Percentiles rank a stretch among this genome's conserved stretches.
phyloP scores from a whole-genome alignment of 2,888 invertebrate genomes.

The Lamproptera curius region DNA sequence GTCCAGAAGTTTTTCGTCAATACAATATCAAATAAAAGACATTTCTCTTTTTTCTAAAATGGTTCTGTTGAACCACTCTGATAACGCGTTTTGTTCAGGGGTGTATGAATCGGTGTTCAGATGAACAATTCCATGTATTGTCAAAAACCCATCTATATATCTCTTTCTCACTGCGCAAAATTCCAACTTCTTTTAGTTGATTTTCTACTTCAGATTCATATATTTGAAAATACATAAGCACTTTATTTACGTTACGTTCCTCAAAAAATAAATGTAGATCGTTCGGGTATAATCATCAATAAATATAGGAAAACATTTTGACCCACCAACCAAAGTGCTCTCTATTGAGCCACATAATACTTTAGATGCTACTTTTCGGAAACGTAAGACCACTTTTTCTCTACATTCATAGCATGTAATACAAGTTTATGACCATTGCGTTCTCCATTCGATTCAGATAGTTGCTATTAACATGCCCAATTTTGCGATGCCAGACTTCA shows the following conservation, averaged over 20 bases:
- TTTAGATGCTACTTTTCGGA: background rate
- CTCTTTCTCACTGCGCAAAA: background rate
- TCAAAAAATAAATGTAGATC: background rate
- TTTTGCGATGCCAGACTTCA: too few relatives aligned
- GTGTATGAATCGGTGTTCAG: slow-evolving; percentile 21
- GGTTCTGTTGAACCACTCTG: slow-evolving; percentile 27
- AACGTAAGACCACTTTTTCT: background rate
- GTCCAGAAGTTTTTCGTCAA: background rate
- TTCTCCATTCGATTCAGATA: background rate
- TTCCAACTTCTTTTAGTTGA: background rate
- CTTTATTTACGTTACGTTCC: background rate
- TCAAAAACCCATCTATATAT: slow-evolving; percentile 12
- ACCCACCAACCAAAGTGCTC: background rate
- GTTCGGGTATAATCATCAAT: background rate
- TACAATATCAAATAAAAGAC: slow-evolving; percentile 15
- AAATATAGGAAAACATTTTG: background rate
- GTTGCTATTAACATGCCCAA: background rate
- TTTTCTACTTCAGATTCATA: background rate
- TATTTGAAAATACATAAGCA: background rate
- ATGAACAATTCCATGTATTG: slow-evolving; percentile 17
- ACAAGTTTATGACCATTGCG: background rate
- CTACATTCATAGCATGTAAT: background rate
- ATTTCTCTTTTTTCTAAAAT: slow-evolving; percentile 24
- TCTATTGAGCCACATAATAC: background rate
- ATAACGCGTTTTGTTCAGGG: slow-evolving; percentile 27